Base-by-base conservation (phyloP, 2,113 vertebrate species). In the Neolamprologus hecqui region DNA sequence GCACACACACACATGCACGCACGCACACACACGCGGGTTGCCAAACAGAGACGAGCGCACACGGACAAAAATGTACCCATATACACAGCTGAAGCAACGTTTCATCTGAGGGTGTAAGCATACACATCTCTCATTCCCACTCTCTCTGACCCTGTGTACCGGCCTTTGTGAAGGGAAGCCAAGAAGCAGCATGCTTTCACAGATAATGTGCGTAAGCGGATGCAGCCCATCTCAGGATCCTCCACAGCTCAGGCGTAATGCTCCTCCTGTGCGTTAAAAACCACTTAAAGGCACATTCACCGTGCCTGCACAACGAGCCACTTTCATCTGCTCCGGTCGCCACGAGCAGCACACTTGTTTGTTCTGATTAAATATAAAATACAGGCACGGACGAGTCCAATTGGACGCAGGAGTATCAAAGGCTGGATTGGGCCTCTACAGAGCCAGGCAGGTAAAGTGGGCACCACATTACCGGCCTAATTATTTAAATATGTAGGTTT, bases 141-240 rank as follows among this genome's bases (percentile, higher is more conserved):
- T 93, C 94, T 93, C 86, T 88, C 60, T 94, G 95, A 95, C 94
- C 93, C 92, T 89, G 88, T 93, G 94, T 94, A 84, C 94, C 86
- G 63, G 90, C 89, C 90, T 92, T 73, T 89, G 90, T 86, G 91
- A 93, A 88, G 89, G 84, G 60, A 93, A 92, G 94, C 95, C 94
- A 95, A 94, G 92, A 93, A 92, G 91, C 95, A 93, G 92, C 93
- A 89, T 83, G 94, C 90, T 90, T 87, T 91, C 89, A 55, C 87
- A 85, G 91, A 93, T 90, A 75, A 93, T 92, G 91, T 94, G 93
- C 91, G 92, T 90, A 92, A 95, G 93, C 94, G 92, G 93, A 96
- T 93, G 92, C 90, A 89, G 90, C 68, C 90, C 94, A 93, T 91
- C 93, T 94, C 94, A 47, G 91, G 92, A 93, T 89, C 92, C 53